These are phyloP conservation scores for Torymus tubicola DNA, from an alignment of 2,888 invertebrate genomes.

Conservation along the genomic window DNA sequence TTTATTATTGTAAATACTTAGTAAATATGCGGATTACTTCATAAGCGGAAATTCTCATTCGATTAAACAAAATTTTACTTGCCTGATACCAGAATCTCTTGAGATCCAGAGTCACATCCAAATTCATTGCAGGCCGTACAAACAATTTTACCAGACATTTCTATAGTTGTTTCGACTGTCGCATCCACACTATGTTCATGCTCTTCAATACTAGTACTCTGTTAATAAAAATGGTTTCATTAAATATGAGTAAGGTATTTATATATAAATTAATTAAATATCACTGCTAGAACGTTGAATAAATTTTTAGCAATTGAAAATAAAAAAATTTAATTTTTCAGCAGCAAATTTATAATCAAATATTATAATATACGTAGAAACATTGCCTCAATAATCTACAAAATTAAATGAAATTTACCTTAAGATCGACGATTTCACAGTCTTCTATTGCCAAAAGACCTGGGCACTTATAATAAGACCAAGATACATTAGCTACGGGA, in stretches of 20 bases:
- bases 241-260: no score
- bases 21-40: no score
- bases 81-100: constrained; percentile 73
- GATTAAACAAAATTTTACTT: constrained; percentile 40
- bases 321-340: no score
- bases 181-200: neutral
- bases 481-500: constrained; percentile 80
- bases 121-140: constrained; percentile 73
- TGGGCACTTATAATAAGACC: constrained; percentile 78
- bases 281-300: no score
- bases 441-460: constrained; percentile 67
- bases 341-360: no score
- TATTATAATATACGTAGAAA: no score
- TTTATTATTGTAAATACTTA: constrained; percentile 7
- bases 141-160: constrained; percentile 69
- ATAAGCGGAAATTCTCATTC: no score
- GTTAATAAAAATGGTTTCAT: no score
- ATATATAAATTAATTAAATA: no score
- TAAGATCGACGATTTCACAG: constrained; percentile 52
- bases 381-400: no score
- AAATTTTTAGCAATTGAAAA: no score
- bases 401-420: constrained; percentile 47
- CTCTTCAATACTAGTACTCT: no score
- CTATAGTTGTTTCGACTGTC: constrained; percentile 46
- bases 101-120: constrained; percentile 65